Evolutionary conservation across 1,140 invertebrate genomes (phyloP), one percentile per base, ranked within the genome.

Genomic region (Mycetomoellerius zeteki): DNA sequence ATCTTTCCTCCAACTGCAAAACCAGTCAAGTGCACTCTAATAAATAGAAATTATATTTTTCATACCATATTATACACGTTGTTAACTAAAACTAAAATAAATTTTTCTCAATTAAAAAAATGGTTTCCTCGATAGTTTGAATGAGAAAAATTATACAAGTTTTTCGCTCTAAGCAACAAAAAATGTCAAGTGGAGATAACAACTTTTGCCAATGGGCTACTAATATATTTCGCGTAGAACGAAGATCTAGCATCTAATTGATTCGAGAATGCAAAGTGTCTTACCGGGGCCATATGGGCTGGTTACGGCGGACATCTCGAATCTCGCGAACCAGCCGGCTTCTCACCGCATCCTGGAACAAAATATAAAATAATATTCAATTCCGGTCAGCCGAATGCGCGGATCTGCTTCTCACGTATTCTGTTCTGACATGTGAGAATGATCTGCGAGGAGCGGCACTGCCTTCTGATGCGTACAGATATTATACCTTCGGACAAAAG

Each of bases 281-380:
- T 95, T 94, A 95, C 95, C 95, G 88, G 94, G 94, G 93, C 95
- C 94, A 95, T 95, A 95, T 88, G 95, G 94, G 92, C 95, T 95
- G 89, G 95, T 95, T 93, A 95, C 95, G 89, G 95, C 94, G 88
- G 95, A 95, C 95, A 95, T 95, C 92, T 94, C 95, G 93, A 93
- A 90, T 89, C 90, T 92, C 88, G 78, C 88, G 87, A 86, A 91
- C 88, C 77, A 56, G 67, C 72, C 90, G 86, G 87, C 91, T 92
- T 77, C 81, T 95, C 94, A 95, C 86, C 91, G 91, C 94, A 95
- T 95, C 85, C 94, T 95, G 91, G 60, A 95, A 95, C 92, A 94
- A 81, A 92, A 91, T 71, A 24, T 78, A 76, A 84, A 58, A 24
- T 30, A 58, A 58, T 21, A 54, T 27, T n/a, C 56, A 52, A 19